Base-by-base conservation (phyloP, 2,113 vertebrate species). In the Cisticola juncidis region DNA sequence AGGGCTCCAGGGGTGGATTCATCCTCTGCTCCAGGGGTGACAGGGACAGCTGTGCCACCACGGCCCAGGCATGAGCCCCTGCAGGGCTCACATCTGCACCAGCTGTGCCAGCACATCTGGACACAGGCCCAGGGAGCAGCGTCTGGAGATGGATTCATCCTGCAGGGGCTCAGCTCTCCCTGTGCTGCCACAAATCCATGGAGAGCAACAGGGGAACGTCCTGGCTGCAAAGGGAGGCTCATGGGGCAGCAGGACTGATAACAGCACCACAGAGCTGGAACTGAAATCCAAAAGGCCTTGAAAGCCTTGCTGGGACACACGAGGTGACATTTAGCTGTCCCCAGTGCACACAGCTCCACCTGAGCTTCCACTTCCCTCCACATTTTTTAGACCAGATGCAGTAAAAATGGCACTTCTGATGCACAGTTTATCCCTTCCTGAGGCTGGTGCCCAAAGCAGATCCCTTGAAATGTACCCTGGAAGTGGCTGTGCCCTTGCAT, bases 21-120 rank as follows among this genome's bases (percentile, higher is more conserved):
- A 7, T 12, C 33, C 11, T 8, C 33, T 36, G 56, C 14, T 40
- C 47, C 35, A 20, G 54, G 29, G 11, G 33, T 8, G 31, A 8
- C n/a, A 31, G 64, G 57, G 54, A 61, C 76, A 56, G 26, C 47
- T 38, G 47, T 24, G 20, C 23, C 71, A 56, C 51, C 42, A 40
- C 0, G 0, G 33, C 3, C 58, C 31, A 42, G 85, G 26, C 66
- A 77, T 0, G 12, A 51, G 22, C 15, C 35, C 78, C 66, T 33
- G 35, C 35, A 25, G 4, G 1, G 13, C 35, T 74, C 73, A 70
- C 2, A 1, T 22, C 81, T 64, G 58, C 31, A 24, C 36, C 14
- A 36, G 26, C 42, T 64, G 57, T 44, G 78, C 14, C n/a, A 60
- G 38, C 36, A 38, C 65, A 72, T 78, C 58, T 81, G 61, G 20